Base-by-base conservation (phyloP, 2,113 vertebrate genomes). In the Lepus timidus region DNA sequence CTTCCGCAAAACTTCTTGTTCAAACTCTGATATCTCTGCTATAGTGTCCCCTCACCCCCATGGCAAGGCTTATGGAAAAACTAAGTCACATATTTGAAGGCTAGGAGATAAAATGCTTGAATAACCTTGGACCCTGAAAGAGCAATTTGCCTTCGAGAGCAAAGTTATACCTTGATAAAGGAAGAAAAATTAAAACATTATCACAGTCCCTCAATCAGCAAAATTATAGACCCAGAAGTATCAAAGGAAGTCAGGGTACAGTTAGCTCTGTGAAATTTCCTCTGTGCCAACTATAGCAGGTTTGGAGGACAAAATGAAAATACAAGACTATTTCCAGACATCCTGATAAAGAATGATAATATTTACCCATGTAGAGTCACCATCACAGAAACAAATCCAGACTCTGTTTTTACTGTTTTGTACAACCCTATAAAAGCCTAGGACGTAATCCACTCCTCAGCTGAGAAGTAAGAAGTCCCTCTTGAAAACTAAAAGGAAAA, bases 311-410 rank as follows among this genome's bases (percentile, higher is more conserved):
- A 87, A 87, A 61, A 52, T 29, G 23, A 88, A 91, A 82, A 87
- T 2, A 29, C 12, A 79, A 71, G 44, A 73, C 58, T 84, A 20
- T 44, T 90, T 91, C 71, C 33, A 61, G 49, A 88, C 27, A 95
- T 12, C 80, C 49, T 86, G 71, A 84, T 68, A 27, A 25, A 83
- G 7, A 83, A 93, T 13, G n/a, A 44, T 58, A 90, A 61, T 33
- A 90, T 62, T 87, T 82, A 90, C 55, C 29, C 93, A 33, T 23
- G 13, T 62, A 87, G 86, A 91, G 51, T 84, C 36, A 95, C 64
- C 64, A 61, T 27, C 75, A 76, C 14, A 71, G 82, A 71, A 68
- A 76, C 36, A 85, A 96, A 82, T 55, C 44, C 31, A 91, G 23
- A 85, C 31, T 91, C 58, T 75, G 23, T 58, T n/a, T 92, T 78